Conservation (phyloP, 2,113 vertebrate species). For the Ochotona princeps region DNA sequence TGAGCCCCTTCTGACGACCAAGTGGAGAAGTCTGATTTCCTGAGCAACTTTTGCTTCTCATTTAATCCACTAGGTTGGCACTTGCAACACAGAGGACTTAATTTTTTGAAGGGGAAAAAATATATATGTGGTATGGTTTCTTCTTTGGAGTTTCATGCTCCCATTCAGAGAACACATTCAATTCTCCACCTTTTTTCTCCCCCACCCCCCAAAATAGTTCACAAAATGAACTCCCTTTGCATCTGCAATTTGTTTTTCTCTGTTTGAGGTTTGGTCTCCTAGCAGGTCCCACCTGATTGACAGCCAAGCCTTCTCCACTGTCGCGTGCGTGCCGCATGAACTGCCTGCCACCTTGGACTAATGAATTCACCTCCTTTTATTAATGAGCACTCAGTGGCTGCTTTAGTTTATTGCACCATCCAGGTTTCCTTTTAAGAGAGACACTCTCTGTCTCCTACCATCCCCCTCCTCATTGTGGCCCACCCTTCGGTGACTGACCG, state of each 20-base stretch:
- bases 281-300: background rate
- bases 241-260: constrained; percentile 26
- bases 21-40: background rate
- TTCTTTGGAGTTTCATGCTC: constrained; percentile 28
- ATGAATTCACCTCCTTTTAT: constrained; percentile 50
- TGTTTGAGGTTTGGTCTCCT: background rate
- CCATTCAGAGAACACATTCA: background rate
- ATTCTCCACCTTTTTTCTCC: background rate
- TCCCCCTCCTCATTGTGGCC: background rate
- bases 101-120: background rate
- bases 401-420: background rate
- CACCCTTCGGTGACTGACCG: background rate
- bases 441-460: background rate
- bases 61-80: constrained; percentile 1
- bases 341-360: constrained; percentile 40
- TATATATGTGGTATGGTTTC: constrained; percentile 24
- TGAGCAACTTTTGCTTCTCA: background rate
- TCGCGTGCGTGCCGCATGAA: background rate
- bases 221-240: constrained; percentile 42
- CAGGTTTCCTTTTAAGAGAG: background rate
- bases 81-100: background rate
- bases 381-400: background rate
- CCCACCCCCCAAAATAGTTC: background rate
- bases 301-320: rapidly evolving
- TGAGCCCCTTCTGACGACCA: background rate